A percentile compares a stretch with the other conserved stretches of the same genome.
phyloP scores from a whole-genome alignment of 2,888 invertebrate genomes.

The Idaea straminata region DNA sequence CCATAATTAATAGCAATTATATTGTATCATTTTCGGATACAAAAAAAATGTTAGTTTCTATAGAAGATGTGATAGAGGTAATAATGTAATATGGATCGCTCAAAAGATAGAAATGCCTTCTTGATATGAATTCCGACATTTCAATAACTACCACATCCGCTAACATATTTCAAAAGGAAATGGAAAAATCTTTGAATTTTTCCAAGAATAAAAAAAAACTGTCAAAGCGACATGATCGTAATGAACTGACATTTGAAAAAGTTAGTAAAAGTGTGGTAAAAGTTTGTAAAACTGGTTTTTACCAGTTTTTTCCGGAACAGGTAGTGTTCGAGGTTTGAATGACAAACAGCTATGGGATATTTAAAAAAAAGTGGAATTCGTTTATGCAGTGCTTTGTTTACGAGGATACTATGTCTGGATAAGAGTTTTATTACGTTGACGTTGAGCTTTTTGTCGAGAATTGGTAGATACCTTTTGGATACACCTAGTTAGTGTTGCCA shows the following conservation, averaged over 20 bases:
- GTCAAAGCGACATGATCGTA: conserved; percentile 11
- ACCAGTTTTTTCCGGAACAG: conserved; percentile 27
- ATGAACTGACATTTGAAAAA: conserved; percentile 27
- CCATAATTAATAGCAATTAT: too few relatives aligned
- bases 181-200: conserved; percentile 15
- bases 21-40: too few relatives aligned
- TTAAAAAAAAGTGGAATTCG: neutral
- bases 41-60: too few relatives aligned
- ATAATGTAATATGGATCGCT: too few relatives aligned
- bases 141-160: conserved; percentile 17
- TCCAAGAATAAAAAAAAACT: conserved; percentile 13
- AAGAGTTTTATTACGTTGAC: too few relatives aligned
- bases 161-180: conserved; percentile 20
- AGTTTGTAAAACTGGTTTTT: conserved; percentile 32
- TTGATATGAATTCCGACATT: conserved; percentile 23
- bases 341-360: conserved; percentile 36
- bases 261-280: conserved; percentile 27
- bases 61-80: too few relatives aligned
- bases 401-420: too few relatives aligned
- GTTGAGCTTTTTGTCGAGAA: too few relatives aligned
- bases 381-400: too few relatives aligned
- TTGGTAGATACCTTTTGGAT: too few relatives aligned
- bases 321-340: conserved; percentile 30
- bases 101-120: neutral
- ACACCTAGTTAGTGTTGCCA: too few relatives aligned